phyloP scores from a whole-genome alignment of 2,797 vertebrate genomes.

The Xenops minutus region DNA sequence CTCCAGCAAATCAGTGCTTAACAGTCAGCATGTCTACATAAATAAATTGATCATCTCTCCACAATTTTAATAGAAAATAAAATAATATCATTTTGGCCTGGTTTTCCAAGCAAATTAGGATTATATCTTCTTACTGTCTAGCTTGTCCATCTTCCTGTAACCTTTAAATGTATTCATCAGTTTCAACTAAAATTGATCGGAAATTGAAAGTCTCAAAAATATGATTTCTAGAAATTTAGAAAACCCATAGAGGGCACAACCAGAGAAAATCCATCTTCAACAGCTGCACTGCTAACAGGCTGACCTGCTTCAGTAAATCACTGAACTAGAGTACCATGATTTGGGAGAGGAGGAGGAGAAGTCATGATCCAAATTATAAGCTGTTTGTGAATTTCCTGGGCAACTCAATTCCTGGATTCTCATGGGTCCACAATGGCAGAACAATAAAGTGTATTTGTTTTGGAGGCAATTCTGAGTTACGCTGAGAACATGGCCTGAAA shows the following conservation, averaged over 20 bases:
- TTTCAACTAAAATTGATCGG: neutral
- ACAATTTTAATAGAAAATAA: neutral
- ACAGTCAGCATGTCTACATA: neutral
- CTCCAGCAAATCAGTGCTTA: neutral
- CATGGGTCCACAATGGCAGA: neutral
- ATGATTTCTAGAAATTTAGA: neutral
- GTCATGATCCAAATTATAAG: neutral
- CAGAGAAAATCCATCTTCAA: neutral
- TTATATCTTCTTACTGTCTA: neutral
- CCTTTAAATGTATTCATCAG: neutral
- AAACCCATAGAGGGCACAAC: neutral
- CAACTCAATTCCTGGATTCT: neutral
- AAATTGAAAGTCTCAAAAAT: neutral
- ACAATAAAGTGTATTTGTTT: neutral
- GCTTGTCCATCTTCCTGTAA: neutral
- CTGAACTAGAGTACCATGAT: neutral
- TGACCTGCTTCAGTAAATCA: neutral
- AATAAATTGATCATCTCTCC: neutral
- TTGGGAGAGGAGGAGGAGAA: neutral
- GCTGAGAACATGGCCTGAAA: neutral
- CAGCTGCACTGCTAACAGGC: neutral
- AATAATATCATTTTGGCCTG: neutral
- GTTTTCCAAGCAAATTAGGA: neutral
- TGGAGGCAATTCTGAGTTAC: neutral
- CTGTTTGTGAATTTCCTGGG: neutral